Percentiles rank a stretch among this genome's conserved stretches.
Evolutionary conservation across 1,140 invertebrate species (phyloP).

Genomic region (Bombus polaris): DNA sequence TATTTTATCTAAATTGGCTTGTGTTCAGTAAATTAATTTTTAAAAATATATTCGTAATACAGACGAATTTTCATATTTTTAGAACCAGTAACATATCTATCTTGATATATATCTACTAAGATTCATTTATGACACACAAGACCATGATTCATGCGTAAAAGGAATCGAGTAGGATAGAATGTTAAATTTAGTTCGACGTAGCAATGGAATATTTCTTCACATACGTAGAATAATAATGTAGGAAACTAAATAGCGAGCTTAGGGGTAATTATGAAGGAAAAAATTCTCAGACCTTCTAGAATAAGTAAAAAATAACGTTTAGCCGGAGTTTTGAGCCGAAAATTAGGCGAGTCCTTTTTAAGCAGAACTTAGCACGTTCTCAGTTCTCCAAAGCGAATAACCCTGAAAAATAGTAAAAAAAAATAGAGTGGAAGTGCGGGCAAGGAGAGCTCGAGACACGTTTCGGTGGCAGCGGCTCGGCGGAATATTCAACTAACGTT

Average conservation of each 20-base stretch:
- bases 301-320: background rate
- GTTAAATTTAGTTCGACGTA: background rate
- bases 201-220: background rate
- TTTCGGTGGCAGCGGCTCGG: slow-evolving; percentile 14
- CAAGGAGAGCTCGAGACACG: slow-evolving; percentile 6
- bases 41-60: background rate
- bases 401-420: background rate
- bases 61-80: background rate
- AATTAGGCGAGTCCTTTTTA: background rate
- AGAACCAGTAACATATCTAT: background rate
- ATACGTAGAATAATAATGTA: background rate
- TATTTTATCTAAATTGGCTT: background rate
- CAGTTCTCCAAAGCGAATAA: background rate
- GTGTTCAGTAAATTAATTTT: background rate
- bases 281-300: background rate
- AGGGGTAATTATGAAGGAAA: background rate
- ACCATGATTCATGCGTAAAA: background rate
- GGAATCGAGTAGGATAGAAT: background rate
- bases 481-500: slow-evolving; percentile 53
- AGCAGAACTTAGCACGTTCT: background rate
- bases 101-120: too few species aligned
- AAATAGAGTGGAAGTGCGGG: too few species aligned
- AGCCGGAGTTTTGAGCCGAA: background rate
- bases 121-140: background rate
- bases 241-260: background rate